phyloP scores from a whole-genome alignment of 2,113 vertebrate genomes.

The Pipa parva region DNA sequence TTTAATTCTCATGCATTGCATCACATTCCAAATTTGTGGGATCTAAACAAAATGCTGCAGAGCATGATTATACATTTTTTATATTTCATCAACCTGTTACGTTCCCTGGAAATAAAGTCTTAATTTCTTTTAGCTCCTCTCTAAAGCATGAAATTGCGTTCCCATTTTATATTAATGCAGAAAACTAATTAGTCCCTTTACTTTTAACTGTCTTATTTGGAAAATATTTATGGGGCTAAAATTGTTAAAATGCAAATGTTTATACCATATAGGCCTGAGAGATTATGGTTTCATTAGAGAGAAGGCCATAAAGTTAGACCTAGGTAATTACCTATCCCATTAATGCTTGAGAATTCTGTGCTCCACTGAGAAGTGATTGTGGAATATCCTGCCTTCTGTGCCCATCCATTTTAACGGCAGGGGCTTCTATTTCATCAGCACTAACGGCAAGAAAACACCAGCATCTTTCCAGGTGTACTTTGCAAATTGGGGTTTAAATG shows the following conservation, averaged over 20 bases:
- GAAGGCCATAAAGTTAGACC: conserved; percentile 79
- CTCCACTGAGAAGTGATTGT: conserved; percentile 75
- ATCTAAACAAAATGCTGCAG: too few species aligned
- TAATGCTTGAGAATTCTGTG: conserved; percentile 78
- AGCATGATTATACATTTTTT: too few species aligned
- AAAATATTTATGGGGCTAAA: conserved; percentile 64
- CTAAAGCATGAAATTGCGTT: conserved; percentile 1
- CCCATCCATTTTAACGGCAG: conserved; percentile 69
- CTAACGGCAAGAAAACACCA: conserved; percentile 75
- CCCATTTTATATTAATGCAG: conserved; percentile 55
- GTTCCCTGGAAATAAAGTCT: conserved; percentile 12
- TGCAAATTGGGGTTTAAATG: conserved; percentile 93
- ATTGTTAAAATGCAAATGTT: conserved; percentile 78
- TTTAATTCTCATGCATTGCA: too few species aligned
- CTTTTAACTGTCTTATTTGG: conserved; percentile 57
- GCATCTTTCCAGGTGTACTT: conserved; percentile 88
- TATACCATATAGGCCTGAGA: conserved; percentile 70
- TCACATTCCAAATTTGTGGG: too few species aligned
- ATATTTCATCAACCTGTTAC: too few species aligned
- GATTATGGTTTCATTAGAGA: conserved; percentile 81
- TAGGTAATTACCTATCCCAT: conserved; percentile 81
- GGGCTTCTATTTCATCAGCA: conserved; percentile 88
- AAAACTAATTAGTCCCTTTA: conserved; percentile 63
- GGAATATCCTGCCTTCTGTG: conserved; percentile 71
- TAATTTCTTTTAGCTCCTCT: conserved; percentile 22